Conservation (phyloP, 2,797 vertebrate genomes). For the Anguilla marmorata region DNA sequence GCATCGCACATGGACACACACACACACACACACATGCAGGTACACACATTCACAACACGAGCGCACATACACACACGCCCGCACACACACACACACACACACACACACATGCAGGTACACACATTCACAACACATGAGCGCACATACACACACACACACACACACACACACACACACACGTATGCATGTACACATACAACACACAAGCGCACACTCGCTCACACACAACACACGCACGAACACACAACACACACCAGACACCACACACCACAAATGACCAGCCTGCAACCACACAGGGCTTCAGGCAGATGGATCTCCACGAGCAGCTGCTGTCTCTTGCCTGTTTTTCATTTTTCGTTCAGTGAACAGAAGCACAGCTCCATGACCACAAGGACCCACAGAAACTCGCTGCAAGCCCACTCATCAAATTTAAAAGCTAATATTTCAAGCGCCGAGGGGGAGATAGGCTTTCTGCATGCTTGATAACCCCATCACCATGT, state of each 20-base stretch:
- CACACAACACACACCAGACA: neutral
- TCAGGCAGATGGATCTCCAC: neutral
- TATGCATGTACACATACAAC: too few species aligned
- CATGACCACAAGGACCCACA: neutral
- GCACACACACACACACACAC: too few species aligned
- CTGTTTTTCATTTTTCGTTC: neutral
- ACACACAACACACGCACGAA: constrained; percentile 10
- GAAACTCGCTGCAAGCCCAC: neutral
- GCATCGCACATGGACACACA: neutral
- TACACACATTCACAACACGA: constrained; percentile 22
- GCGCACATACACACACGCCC: neutral
- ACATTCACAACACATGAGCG: neutral
- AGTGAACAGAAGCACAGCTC: neutral
- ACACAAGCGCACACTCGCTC: neutral
- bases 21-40: neutral
- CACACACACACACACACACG: too few species aligned
- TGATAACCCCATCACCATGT: neutral
- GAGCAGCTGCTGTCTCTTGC: neutral
- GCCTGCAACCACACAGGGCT: neutral
- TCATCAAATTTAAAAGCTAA: neutral
- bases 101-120: neutral
- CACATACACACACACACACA: too few species aligned
- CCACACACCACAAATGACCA: neutral
- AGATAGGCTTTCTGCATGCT: neutral
- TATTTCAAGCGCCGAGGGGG: neutral